These are phyloP conservation scores for Trochalopteron elliotii DNA, from an alignment of 2,113 vertebrate species.

Conservation along the genomic window DNA sequence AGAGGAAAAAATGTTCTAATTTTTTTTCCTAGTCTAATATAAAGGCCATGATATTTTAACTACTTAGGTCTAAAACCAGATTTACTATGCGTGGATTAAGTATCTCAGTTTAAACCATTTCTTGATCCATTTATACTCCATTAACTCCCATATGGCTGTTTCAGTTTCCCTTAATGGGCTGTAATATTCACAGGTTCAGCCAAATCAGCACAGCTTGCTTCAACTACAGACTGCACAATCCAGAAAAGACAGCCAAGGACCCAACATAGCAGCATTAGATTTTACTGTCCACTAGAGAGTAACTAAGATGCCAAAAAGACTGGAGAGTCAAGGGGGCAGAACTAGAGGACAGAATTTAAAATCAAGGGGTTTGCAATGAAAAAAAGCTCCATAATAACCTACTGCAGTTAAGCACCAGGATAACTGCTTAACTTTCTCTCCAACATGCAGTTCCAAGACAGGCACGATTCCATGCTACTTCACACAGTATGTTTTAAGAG, in stretches of 20 bases:
- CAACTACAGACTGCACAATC: neutral
- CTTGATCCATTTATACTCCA: neutral
- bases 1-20: neutral
- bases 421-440: neutral
- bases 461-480: neutral
- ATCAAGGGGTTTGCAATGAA: neutral
- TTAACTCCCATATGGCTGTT: neutral
- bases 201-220: neutral
- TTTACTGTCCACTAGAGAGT: neutral
- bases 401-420: neutral
- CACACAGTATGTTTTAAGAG: neutral
- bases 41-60: neutral
- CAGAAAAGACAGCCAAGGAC: neutral
- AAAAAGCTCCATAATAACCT: neutral
- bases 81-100: neutral
- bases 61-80: neutral
- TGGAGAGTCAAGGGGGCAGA: neutral
- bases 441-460: neutral
- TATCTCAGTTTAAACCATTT: neutral
- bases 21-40: neutral
- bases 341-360: neutral
- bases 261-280: neutral
- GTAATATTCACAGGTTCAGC: neutral
- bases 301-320: neutral
- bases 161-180: neutral